Evolutionary conservation across 2,888 invertebrate genomes (phyloP).

Genomic region (Saturnia japonica): DNA sequence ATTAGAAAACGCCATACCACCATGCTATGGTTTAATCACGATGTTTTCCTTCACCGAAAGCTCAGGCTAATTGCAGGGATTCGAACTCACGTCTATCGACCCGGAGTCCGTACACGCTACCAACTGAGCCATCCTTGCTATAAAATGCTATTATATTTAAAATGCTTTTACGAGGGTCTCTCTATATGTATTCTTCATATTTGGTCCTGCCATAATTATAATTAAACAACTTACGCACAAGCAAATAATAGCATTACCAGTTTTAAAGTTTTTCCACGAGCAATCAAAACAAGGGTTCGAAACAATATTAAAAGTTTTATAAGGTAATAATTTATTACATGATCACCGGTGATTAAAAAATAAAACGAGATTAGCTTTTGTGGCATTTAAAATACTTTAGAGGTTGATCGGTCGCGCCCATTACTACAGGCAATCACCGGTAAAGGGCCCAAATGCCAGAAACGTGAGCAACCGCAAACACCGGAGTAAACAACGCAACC

Average conservation of each 20-base stretch:
- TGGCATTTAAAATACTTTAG: conserved; percentile 5
- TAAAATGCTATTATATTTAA: neutral
- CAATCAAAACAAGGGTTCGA: neutral
- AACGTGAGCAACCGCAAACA: conserved; percentile 37
- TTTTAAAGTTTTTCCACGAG: neutral
- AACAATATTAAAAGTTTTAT: neutral
- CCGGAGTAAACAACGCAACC: neutral
- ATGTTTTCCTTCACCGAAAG: too few species aligned
- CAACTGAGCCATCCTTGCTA: too few species aligned
- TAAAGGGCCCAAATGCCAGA: conserved; percentile 44
- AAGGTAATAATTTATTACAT: conserved; percentile 30
- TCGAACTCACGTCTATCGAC: too few species aligned
- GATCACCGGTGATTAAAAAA: neutral
- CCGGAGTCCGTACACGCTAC: too few species aligned
- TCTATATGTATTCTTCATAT: neutral
- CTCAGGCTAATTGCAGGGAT: too few species aligned
- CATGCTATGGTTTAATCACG: too few species aligned
- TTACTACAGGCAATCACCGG: conserved; percentile 19
- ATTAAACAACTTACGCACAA: neutral
- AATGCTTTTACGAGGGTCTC: neutral
- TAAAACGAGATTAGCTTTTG: neutral
- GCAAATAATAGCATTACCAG: neutral
- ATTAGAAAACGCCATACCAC: too few species aligned
- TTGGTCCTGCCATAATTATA: neutral
- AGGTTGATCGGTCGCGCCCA: conserved; percentile 13